A percentile compares a stretch with the other conserved stretches of the same genome.
These are phyloP conservation scores for Linurgus olivaceus DNA, from an alignment of 2,797 vertebrate species.

Conservation along the genomic window DNA sequence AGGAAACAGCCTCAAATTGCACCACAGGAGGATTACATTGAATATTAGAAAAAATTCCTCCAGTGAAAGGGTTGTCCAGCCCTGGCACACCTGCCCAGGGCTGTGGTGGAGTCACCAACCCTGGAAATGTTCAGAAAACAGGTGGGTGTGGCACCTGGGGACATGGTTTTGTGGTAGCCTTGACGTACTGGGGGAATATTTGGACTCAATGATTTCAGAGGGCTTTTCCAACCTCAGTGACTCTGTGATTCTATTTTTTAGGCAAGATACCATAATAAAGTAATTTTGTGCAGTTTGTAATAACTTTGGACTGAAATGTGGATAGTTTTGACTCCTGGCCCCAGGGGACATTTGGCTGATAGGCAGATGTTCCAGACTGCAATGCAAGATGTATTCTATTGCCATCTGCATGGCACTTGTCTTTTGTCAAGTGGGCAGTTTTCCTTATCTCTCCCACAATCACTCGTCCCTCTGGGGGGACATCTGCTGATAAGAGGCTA, in stretches of 20 bases:
- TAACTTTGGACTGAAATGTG: neutral
- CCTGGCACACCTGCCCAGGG: neutral
- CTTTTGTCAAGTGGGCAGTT: no score
- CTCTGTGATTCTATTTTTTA: neutral
- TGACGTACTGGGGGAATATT: neutral
- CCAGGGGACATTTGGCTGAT: neutral
- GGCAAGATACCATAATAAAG: neutral
- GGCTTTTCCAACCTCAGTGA: neutral
- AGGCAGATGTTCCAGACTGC: neutral
- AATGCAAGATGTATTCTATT: no score
- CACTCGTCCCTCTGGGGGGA: no score
- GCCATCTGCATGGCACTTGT: no score
- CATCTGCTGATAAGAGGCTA: no score
- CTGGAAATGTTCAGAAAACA: neutral
- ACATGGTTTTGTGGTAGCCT: accelerated
- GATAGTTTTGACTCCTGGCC: neutral
- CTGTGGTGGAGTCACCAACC: neutral
- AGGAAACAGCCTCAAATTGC: neutral
- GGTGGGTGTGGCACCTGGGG: neutral
- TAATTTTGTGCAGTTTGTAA: neutral
- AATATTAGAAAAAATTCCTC: neutral
- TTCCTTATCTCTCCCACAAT: no score
- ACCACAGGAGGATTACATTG: neutral
- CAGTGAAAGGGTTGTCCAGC: neutral
- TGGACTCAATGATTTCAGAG: neutral